A percentile compares a stretch with the other conserved stretches of the same genome.
Evolutionary conservation across 2,113 vertebrate genomes (phyloP).

Genomic region (Cyphomyrus plagiostoma): DNA sequence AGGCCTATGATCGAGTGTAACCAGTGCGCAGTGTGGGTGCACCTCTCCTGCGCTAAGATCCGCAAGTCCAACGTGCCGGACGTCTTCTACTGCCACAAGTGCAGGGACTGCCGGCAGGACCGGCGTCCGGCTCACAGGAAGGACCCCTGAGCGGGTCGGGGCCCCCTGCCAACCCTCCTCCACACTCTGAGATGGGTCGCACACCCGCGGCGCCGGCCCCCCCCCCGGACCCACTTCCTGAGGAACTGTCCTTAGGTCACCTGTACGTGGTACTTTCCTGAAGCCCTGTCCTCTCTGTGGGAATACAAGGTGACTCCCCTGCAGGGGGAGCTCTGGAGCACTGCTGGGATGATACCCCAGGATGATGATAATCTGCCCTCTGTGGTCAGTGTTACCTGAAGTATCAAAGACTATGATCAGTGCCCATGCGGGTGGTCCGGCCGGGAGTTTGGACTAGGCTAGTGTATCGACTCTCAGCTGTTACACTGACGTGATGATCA

Average conservation of each 20-base stretch:
- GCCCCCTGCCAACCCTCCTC: background rate
- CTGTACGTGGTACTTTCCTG: background rate
- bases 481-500: background rate
- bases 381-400: background rate
- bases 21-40: slow-evolving; percentile 83
- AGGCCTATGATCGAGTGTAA: slow-evolving; percentile 90
- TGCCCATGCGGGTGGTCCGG: background rate
- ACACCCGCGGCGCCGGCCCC: background rate
- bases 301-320: background rate
- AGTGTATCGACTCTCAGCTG: background rate
- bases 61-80: slow-evolving; percentile 88
- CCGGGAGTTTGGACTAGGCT: background rate
- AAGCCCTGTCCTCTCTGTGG: background rate
- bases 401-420: background rate
- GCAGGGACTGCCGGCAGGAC: slow-evolving; percentile 65
- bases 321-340: background rate
- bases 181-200: background rate
- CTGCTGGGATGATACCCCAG: background rate
- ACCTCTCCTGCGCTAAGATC: slow-evolving; percentile 86
- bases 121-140: slow-evolving; percentile 41
- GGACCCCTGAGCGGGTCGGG: slow-evolving; percentile 20
- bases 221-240: background rate
- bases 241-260: background rate
- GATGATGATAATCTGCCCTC: background rate
- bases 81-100: slow-evolving; percentile 90